Evolutionary conservation across 1,140 invertebrate species (phyloP).

Genomic region (Cecropterus lyciades): DNA sequence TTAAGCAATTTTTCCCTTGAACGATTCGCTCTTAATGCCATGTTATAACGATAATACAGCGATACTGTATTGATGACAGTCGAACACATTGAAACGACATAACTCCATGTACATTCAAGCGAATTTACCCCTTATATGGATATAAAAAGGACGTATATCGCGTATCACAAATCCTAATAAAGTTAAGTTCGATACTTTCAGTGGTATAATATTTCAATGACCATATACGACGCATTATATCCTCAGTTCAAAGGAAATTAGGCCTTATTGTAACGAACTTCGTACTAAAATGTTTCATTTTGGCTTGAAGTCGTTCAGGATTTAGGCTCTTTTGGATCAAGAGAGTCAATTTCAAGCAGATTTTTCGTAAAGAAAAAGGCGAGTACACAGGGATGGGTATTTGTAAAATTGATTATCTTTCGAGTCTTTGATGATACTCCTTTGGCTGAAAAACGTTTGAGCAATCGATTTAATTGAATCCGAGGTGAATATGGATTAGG

Average conservation of each 20-base stretch:
- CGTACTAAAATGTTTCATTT: neutral
- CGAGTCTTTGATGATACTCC: conserved; percentile 71
- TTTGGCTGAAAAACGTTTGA: conserved; percentile 51
- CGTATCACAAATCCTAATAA: conserved; percentile 54
- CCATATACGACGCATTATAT: conserved; percentile 6
- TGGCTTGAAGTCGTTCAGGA: neutral
- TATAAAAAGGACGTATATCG: neutral
- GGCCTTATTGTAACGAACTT: conserved; percentile 17
- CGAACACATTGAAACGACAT: conserved; percentile 35
- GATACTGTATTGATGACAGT: conserved; percentile 70
- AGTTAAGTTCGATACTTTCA: conserved; percentile 70
- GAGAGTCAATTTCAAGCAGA: conserved; percentile 43
- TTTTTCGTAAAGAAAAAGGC: conserved; percentile 66
- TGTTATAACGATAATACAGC: conserved; percentile 72
- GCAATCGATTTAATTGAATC: conserved; percentile 74
- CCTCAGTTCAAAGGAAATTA: neutral
- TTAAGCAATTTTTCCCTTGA: conserved; percentile 77
- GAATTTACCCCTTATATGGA: conserved; percentile 38
- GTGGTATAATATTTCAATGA: conserved; percentile 62
- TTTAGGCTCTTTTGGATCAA: neutral
- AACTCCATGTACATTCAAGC: conserved; percentile 18
- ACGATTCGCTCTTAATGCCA: conserved; percentile 70
- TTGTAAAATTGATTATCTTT: conserved; percentile 82
- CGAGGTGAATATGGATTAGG: conserved; percentile 44
- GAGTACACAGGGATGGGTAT: conserved; percentile 59